phyloP scores from a whole-genome alignment of 2,113 vertebrate species.

The Perccottus glenii region DNA sequence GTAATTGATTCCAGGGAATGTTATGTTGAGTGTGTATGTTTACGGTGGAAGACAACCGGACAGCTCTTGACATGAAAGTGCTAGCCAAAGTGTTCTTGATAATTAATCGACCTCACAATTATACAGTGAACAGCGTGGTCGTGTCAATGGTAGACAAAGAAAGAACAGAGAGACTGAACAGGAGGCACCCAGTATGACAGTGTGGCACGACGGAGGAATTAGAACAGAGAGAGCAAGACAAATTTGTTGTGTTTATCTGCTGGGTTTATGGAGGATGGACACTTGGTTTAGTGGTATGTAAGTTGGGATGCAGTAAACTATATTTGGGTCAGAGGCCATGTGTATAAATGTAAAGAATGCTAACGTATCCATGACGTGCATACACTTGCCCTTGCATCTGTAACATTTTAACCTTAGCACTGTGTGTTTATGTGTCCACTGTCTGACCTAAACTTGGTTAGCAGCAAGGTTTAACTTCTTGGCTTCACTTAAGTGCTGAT shows the following conservation, averaged over 20 bases:
- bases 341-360: slow-evolving; percentile 67
- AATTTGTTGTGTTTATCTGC: slow-evolving; percentile 7
- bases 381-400: slow-evolving; percentile 68
- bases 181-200: slow-evolving; percentile 50
- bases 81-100: slow-evolving; percentile 63
- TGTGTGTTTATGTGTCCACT: slow-evolving; percentile 16
- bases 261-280: slow-evolving; percentile 20
- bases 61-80: slow-evolving; percentile 46
- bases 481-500: slow-evolving; percentile 39
- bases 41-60: slow-evolving; percentile 27
- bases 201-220: slow-evolving; percentile 28
- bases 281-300: slow-evolving; percentile 32
- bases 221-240: slow-evolving; percentile 3
- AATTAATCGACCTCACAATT: slow-evolving; percentile 58
- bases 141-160: slow-evolving; percentile 65
- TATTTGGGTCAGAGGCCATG: slow-evolving; percentile 64
- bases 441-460: slow-evolving; percentile 40
- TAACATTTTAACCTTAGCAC: slow-evolving; percentile 68
- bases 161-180: slow-evolving; percentile 63
- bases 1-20: too few relatives aligned
- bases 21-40: neutral
- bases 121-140: slow-evolving; percentile 53
- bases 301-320: slow-evolving; percentile 52
- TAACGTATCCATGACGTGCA: slow-evolving; percentile 66
- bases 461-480: slow-evolving; percentile 35